Base-by-base conservation (phyloP, 2,797 vertebrate genomes). In the Cirrhinus molitorella region DNA sequence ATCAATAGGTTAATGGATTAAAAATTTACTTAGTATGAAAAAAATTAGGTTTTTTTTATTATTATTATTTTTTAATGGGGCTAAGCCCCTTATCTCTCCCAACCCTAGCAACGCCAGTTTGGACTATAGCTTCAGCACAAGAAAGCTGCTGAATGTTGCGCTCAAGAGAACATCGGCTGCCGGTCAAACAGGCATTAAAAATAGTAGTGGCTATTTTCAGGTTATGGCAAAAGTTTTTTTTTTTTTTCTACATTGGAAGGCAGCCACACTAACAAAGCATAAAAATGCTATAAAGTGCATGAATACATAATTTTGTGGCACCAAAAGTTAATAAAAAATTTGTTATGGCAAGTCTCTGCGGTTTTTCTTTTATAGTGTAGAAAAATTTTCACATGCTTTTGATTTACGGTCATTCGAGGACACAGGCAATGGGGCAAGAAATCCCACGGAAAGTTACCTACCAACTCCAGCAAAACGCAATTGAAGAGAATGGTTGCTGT, bases 361-460 rank as follows among this genome's bases (percentile, higher is more conserved):
- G 77, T 66, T 86, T 79, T 68, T 53, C 47, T 68, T 70, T 76
- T 75, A 57, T 63, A 40, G 57, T 12, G 28, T 51, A 79, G n/a
- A 86, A 77, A 83, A 57, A 17, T 34, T 79, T 84, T 59, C 71
- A 82, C 37, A 65, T 74, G 75, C 65, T 80, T 67, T 76, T 47
- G 28, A 57, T 87, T 89, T 87, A 59, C 45, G 49, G 90, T 94
- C 91, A 93, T 92, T 89, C 90, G 88, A 93, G 91, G 91, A 92
- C 90, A 86, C 28, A 72, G 31, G 68, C 53, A 86, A 79, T 34
- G 84, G 80, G 83, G 40, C 37, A 81, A 72, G 47, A 83, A 88
- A 90, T 88, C 83, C 12, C 67, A 67, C 76, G 85, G 85, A 61
- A 53, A 75, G 66, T 88, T 84, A 37, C 70, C 81, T 83, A 74